Evolutionary conservation across 2,797 vertebrate species (phyloP).

Genomic region (Cyclopterus lumpus): DNA sequence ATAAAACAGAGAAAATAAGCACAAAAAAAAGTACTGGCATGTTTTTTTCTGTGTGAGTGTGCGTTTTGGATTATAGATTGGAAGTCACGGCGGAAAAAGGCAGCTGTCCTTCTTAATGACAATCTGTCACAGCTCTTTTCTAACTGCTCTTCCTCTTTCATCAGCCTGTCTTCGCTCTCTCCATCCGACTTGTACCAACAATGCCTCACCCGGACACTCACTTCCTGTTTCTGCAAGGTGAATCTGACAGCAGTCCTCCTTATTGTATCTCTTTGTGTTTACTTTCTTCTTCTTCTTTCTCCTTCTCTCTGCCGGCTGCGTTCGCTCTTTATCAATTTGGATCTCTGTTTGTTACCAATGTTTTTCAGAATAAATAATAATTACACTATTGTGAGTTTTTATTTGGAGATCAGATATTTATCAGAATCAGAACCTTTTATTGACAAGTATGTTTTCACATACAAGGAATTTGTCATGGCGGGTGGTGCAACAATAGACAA

Average conservation of each 20-base stretch:
- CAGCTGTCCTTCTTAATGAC: slow-evolving; percentile 77
- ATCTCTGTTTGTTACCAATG: neutral
- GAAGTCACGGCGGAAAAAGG: slow-evolving; percentile 56
- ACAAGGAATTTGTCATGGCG: too few relatives aligned
- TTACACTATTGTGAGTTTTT: neutral
- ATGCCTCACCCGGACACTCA: slow-evolving; percentile 57
- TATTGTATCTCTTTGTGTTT: slow-evolving; percentile 23
- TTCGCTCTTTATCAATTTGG: neutral
- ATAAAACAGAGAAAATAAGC: slow-evolving; percentile 38
- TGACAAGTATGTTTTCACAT: too few relatives aligned
- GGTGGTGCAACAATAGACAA: too few relatives aligned
- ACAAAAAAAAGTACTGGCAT: neutral
- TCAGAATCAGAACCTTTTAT: too few relatives aligned
- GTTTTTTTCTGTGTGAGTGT: neutral
- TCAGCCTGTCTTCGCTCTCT: slow-evolving; percentile 54
- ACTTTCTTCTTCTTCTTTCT: neutral
- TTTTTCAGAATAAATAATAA: slow-evolving; percentile 1
- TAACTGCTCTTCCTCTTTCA: slow-evolving; percentile 58
- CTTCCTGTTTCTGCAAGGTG: slow-evolving; percentile 73
- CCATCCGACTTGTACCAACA: slow-evolving; percentile 44
- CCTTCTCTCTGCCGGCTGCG: neutral
- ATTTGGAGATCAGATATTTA: slow-evolving; percentile 8
- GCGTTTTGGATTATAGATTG: slow-evolving; percentile 57
- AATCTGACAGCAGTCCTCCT: slow-evolving; percentile 66
- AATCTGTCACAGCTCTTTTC: slow-evolving; percentile 71